These are phyloP conservation scores for rat (Rattus norvegicus) DNA, from an alignment of 2,113 vertebrate genomes.

Conservation along the genomic window DNA sequence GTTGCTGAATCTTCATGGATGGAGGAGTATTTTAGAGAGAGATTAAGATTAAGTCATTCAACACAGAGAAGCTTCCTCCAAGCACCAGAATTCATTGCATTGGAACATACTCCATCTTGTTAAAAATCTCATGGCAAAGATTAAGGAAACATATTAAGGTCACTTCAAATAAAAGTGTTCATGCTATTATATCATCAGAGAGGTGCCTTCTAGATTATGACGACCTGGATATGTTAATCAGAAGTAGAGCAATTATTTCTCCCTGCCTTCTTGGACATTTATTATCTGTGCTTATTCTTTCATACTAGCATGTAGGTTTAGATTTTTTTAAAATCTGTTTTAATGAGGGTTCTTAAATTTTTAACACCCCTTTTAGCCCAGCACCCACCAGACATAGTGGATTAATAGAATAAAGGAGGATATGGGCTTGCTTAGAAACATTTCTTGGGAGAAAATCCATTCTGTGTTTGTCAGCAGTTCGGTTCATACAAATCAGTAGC, in stretches of 20 bases:
- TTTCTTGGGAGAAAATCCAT: too few species aligned
- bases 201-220: neutral
- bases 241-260: neutral
- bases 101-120: neutral
- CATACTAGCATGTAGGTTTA: neutral
- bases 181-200: neutral
- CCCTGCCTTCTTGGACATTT: neutral
- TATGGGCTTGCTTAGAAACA: too few species aligned
- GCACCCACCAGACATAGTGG: too few species aligned
- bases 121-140: neutral
- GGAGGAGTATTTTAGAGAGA: neutral
- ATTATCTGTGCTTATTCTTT: neutral
- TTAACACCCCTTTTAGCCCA: too few species aligned
- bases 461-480: too few species aligned
- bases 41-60: neutral
- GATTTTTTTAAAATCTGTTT: too few species aligned
- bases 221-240: neutral
- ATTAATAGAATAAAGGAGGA: too few species aligned
- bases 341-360: too few species aligned
- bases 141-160: conserved; percentile 14
- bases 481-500: too few species aligned
- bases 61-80: neutral
- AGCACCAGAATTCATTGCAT: neutral
- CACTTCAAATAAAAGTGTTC: neutral
- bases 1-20: neutral